Percentiles rank a stretch among this genome's conserved stretches.
phyloP scores from a whole-genome alignment of 2,113 vertebrate genomes.

The Pelobates fuscus region DNA sequence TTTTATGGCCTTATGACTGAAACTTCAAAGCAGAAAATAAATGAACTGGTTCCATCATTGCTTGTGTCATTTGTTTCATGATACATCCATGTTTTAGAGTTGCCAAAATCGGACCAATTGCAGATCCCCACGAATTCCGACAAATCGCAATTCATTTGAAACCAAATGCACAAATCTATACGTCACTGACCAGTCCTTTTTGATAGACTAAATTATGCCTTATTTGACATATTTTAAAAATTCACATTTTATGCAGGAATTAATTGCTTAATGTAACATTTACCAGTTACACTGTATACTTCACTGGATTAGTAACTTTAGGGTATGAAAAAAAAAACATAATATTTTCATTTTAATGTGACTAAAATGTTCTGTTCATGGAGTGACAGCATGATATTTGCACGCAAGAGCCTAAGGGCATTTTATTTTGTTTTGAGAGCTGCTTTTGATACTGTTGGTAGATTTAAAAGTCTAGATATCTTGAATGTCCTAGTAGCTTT shows the following conservation, averaged over 20 bases:
- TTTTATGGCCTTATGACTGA: too few relatives aligned
- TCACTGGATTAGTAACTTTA: conserved; percentile 54
- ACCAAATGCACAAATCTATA: too few relatives aligned
- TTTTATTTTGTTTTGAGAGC: conserved; percentile 57
- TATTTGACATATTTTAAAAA: conserved; percentile 4
- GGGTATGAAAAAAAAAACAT: conserved; percentile 54
- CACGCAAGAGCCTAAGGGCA: conserved; percentile 52
- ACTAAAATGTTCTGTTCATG: conserved; percentile 57
- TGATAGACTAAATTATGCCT: too few relatives aligned
- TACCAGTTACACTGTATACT: conserved; percentile 44
- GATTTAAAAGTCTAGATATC: conserved; percentile 59
- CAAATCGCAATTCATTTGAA: too few relatives aligned
- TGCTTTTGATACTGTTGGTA: conserved; percentile 53
- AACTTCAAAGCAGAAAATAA: too few relatives aligned
- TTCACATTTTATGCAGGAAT: conserved; percentile 53
- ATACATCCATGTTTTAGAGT: too few relatives aligned
- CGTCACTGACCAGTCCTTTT: too few relatives aligned
- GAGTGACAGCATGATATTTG: conserved; percentile 60
- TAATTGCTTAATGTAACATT: conserved; percentile 58
- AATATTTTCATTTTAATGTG: conserved; percentile 58
- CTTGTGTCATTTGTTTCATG: too few relatives aligned
- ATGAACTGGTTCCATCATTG: too few relatives aligned
- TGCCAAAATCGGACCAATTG: too few relatives aligned
- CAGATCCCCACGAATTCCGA: too few relatives aligned
- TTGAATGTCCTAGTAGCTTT: conserved; percentile 58